Base-by-base conservation (phyloP, 1,140 invertebrate species). In the Drosophila melanogaster region DNA sequence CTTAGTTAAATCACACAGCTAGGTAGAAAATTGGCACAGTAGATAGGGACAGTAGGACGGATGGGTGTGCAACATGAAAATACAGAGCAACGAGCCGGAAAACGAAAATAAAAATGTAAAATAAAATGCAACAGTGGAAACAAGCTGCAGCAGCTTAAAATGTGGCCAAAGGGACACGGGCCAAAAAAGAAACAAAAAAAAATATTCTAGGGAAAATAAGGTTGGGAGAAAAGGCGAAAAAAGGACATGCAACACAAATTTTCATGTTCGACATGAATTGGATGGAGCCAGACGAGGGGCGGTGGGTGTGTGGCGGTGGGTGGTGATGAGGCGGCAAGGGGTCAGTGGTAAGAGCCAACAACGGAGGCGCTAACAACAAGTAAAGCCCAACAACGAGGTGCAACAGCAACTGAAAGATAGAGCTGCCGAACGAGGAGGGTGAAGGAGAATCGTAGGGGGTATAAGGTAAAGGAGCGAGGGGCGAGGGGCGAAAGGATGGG, bases 161-260 rank as follows among this genome's bases (percentile, higher is more conserved):
- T 70, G 67, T 70, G 67, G 67, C 67, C 65, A 70, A 30, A 57
- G 64, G 66, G 67, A 70, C 64, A 70, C 26, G 41, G 10, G 37
- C 54, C 35, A 47, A 64, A 65, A 62, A 46, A 19, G 7, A 3
- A 30, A 53, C 47, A 65, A 15, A 47, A 50, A 11, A 57, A 71
- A 64, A 50, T 8, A 19, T 17, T 66, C 30, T 15, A 0, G 24
- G 10, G 41, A 17, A 44, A 30, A 51, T 14, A 40, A 56, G 49
- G 62, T 47, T 24, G 41, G 19, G 35, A 40, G 22, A 8, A 58
- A 58, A n/a, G 41, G 58, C 17, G 54, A 59, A 62, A 62, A 72
- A 72, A 53, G 77, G 76, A 74, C 77, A 81, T 77, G 81, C 73
- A 61, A 85, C 81, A 86, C 81, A 85, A 86, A 89, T 89, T 73